Evolutionary conservation across 2,888 invertebrate genomes (phyloP).

Genomic region (Trichopria drosophilae): DNA sequence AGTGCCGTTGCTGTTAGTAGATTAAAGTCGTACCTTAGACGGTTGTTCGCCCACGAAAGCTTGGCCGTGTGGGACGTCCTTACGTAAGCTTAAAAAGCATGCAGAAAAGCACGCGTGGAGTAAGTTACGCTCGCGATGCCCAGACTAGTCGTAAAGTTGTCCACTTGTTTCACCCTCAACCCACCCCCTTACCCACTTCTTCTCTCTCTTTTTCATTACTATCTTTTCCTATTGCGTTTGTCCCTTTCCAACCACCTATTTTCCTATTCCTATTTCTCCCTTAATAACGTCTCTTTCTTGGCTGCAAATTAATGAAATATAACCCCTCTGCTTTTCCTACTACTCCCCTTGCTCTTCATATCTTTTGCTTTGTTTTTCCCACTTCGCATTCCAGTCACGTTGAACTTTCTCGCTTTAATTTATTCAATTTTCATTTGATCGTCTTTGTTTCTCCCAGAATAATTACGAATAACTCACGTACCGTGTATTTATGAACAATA

Average conservation of each 20-base stretch:
- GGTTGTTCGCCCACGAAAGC: constrained; percentile 20
- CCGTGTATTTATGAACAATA: no score
- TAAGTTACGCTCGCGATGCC: constrained; percentile 44
- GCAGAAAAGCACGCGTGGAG: constrained; percentile 36
- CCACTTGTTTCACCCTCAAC: constrained; percentile 39
- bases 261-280: constrained; percentile 10
- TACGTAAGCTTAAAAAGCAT: constrained; percentile 41
- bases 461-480: no score
- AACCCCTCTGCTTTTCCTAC: no score
- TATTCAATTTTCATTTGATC: no score
- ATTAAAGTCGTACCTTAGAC: constrained; percentile 48
- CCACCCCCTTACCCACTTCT: constrained; percentile 24
- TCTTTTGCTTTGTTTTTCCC: no score
- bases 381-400: no score
- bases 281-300: no score
- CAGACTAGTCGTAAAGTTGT: constrained; percentile 46
- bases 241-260: constrained; percentile 1
- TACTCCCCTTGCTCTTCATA: no score
- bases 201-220: constrained; percentile 1
- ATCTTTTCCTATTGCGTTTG: not conserved
- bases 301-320: no score
- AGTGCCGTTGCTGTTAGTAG: constrained; percentile 44
- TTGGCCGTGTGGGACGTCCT: constrained; percentile 20
- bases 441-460: no score
- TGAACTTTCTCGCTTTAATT: no score